Evolutionary conservation across 2,888 invertebrate genomes (phyloP).

Genomic region (Parelbella ahira): DNA sequence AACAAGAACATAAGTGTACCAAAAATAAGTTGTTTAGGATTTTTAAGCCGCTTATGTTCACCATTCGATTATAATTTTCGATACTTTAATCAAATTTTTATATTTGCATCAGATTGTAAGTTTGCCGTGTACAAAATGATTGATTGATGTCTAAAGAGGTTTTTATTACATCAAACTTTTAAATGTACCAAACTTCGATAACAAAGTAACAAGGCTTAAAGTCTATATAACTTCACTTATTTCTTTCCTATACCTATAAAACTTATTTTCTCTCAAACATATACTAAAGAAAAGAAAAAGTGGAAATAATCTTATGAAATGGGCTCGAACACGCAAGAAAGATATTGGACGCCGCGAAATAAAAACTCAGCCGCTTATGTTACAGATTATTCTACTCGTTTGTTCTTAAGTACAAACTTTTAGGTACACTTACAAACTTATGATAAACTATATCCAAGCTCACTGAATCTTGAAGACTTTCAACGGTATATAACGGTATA

Average conservation of each 20-base stretch:
- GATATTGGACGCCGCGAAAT: conserved; percentile 58
- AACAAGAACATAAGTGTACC: no score
- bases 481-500: no score
- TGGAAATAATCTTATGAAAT: conserved; percentile 52
- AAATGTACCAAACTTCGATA: no score
- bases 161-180: no score
- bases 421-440: conserved; percentile 26
- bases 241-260: conserved; percentile 8
- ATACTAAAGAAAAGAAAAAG: conserved; percentile 44
- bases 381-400: conserved; percentile 46
- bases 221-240: conserved; percentile 3
- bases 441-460: conserved; percentile 18
- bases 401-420: conserved; percentile 40
- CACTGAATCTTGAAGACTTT: neutral
- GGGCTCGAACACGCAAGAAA: conserved; percentile 59
- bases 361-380: conserved; percentile 47
- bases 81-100: no score
- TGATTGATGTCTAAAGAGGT: no score
- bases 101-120: no score
- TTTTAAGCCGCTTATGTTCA: no score
- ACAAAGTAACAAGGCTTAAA: no score
- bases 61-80: no score
- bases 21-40: no score
- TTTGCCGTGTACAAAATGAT: no score
- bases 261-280: conserved; percentile 8